These are phyloP conservation scores for Ylistrum balloti DNA, from an alignment of 1,140 invertebrate genomes.

Conservation along the genomic window DNA sequence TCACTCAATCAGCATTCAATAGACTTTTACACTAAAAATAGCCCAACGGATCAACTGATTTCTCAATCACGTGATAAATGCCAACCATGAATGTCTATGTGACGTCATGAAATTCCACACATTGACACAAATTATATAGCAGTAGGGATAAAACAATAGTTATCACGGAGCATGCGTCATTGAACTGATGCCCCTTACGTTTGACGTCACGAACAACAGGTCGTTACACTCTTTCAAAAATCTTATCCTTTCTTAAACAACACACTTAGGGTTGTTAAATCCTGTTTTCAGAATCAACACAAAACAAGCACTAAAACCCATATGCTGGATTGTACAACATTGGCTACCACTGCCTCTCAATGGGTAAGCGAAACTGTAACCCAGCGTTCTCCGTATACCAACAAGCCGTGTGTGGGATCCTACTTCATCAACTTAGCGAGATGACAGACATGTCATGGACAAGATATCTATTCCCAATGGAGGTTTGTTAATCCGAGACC, in stretches of 20 bases:
- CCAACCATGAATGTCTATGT: no score
- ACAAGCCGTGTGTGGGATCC: slow-evolving; percentile 4
- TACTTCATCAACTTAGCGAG: slow-evolving; percentile 26
- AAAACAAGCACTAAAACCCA: neutral
- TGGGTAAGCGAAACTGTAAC: neutral
- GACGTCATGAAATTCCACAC: no score
- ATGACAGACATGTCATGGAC: neutral
- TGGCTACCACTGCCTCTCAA: neutral
- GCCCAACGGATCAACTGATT: no score
- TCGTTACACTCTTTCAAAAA: neutral
- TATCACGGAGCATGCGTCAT: neutral
- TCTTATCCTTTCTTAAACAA: neutral
- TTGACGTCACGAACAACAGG: neutral
- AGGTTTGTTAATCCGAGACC: neutral
- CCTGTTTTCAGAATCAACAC: slow-evolving; percentile 23
- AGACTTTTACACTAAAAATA: no score
- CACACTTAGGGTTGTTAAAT: neutral
- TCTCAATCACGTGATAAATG: no score
- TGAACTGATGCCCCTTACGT: neutral
- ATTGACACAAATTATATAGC: no score
- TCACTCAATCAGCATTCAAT: no score
- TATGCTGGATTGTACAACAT: slow-evolving; percentile 22
- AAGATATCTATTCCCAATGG: neutral
- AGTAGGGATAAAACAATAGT: no score
- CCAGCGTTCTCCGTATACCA: neutral